phyloP scores from a whole-genome alignment of 1,140 invertebrate genomes.

The Mylabris phalerata region DNA sequence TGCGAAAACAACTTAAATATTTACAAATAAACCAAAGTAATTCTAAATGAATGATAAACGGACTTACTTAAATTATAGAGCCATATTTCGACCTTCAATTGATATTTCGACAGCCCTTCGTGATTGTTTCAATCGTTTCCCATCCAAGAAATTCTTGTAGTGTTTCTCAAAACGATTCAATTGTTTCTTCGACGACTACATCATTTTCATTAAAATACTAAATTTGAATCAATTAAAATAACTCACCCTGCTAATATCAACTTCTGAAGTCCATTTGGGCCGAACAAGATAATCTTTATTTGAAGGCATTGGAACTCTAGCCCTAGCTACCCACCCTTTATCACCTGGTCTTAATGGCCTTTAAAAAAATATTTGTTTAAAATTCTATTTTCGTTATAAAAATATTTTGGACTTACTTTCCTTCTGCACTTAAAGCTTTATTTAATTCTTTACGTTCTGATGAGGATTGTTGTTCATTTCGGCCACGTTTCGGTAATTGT shows the following conservation, averaged over 20 bases:
- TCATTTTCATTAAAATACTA: slow-evolving; percentile 18
- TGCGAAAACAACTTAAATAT: background rate
- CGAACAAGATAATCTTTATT: slow-evolving; percentile 95
- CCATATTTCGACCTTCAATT: slow-evolving; percentile 93
- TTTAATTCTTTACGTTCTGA: slow-evolving; percentile 44
- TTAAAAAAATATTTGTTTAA: slow-evolving; percentile 4
- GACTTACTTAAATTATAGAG: slow-evolving; percentile 51
- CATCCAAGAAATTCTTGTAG: slow-evolving; percentile 82
- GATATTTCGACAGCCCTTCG: slow-evolving; percentile 86
- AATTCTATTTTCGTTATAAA: background rate
- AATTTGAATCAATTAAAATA: slow-evolving; percentile 12
- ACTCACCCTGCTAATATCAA: slow-evolving; percentile 72
- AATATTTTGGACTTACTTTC: slow-evolving; percentile 33
- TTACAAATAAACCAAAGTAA: background rate
- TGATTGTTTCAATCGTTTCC: slow-evolving; percentile 69
- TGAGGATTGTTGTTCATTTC: slow-evolving; percentile 56
- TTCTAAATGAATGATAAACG: too few relatives aligned
- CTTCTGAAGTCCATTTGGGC: slow-evolving; percentile 84
- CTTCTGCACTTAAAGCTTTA: slow-evolving; percentile 37
- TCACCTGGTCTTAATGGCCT: slow-evolving; percentile 79
- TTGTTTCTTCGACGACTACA: slow-evolving; percentile 70
- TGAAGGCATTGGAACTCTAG: slow-evolving; percentile 90
- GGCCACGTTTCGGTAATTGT: slow-evolving; percentile 55
- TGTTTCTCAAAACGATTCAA: slow-evolving; percentile 85
- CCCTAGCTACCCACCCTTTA: slow-evolving; percentile 89